Evolutionary conservation across 1,140 invertebrate species (phyloP).

Genomic region (Stegodyphus mimosarum): DNA sequence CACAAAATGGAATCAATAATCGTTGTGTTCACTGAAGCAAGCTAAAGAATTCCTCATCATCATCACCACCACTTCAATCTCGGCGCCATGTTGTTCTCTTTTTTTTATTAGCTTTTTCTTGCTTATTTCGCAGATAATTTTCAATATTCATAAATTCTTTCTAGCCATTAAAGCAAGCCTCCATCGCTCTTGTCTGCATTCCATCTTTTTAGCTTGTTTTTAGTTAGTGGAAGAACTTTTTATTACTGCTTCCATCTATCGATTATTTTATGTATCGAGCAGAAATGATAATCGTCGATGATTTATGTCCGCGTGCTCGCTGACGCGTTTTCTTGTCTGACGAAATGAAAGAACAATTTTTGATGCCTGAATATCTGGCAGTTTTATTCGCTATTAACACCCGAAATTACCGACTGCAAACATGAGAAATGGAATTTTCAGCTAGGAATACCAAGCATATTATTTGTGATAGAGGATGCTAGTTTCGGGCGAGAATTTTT

Average conservation of each 20-base stretch:
- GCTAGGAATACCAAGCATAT: neutral
- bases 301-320: constrained; percentile 6
- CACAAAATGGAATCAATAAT: constrained; percentile 19
- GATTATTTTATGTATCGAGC: neutral
- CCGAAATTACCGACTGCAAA: neutral
- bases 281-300: constrained; percentile 1
- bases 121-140: constrained; percentile 15
- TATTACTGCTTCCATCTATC: neutral
- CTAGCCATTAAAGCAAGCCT: constrained; percentile 8
- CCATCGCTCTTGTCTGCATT: neutral
- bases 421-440: neutral
- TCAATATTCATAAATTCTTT: constrained; percentile 39
- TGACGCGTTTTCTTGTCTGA: neutral
- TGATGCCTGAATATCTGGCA: neutral
- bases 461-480: neutral
- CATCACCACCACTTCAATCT: constrained; percentile 18
- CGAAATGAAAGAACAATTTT: neutral
- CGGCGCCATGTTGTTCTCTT: neutral
- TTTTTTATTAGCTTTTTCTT: neutral
- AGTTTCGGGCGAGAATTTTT: no score
- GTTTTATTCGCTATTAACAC: neutral
- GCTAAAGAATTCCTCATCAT: constrained; percentile 7
- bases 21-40: constrained; percentile 9
- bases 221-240: neutral
- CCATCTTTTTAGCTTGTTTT: constrained; percentile 1